A percentile compares a stretch with the other conserved stretches of the same genome.
These are phyloP conservation scores for Protosalanx chinensis DNA, from an alignment of 2,797 vertebrate genomes.

Conservation along the genomic window DNA sequence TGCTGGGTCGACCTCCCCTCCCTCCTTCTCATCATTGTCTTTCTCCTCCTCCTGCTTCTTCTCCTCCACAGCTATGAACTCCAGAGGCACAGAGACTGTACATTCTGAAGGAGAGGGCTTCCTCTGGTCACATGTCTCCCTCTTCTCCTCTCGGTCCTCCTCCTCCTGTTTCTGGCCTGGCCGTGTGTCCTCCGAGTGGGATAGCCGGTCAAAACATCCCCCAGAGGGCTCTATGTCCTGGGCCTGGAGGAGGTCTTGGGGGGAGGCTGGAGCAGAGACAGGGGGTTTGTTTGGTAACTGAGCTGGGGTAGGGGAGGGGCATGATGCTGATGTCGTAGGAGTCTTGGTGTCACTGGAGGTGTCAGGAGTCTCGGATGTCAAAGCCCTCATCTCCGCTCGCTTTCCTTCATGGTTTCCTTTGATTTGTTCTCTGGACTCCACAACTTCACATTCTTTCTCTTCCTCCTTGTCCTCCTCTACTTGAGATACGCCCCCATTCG, in stretches of 20 bases:
- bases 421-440: constrained; percentile 42
- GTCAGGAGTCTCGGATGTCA: constrained; percentile 30
- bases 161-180: constrained; percentile 47
- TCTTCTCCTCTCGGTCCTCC: constrained; percentile 22
- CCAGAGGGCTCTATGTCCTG: constrained; percentile 51
- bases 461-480: constrained; percentile 36
- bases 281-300: constrained; percentile 37
- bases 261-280: constrained; percentile 40
- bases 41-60: constrained; percentile 38
- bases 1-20: constrained; percentile 32
- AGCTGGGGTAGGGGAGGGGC: constrained; percentile 37
- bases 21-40: constrained; percentile 19
- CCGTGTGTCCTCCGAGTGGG: constrained; percentile 49
- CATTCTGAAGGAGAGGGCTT: constrained; percentile 35
- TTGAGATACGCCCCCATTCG: constrained; percentile 45
- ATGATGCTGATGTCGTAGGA: constrained; percentile 40
- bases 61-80: constrained; percentile 24
- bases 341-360: constrained; percentile 19
- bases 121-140: background rate
- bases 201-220: constrained; percentile 45
- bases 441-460: constrained; percentile 45
- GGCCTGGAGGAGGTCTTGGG: constrained; percentile 38
- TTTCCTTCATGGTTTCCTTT: constrained; percentile 43
- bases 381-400: constrained; percentile 32
- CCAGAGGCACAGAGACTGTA: constrained; percentile 44